phyloP scores from a whole-genome alignment of 1,140 invertebrate genomes.

The Drosophila punjabiensis region DNA sequence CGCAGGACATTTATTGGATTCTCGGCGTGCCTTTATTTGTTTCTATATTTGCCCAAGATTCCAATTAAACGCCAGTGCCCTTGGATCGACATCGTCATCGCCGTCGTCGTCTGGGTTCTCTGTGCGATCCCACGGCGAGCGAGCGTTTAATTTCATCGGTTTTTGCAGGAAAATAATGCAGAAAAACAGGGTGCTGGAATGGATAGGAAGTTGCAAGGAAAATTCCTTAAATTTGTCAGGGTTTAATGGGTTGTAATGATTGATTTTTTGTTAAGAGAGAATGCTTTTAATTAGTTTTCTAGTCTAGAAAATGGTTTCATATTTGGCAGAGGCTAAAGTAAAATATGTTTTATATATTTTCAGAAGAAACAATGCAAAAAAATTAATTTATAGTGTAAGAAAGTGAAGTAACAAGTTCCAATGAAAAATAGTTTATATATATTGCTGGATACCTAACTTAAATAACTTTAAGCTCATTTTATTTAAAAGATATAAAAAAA shows the following conservation, averaged over 20 bases:
- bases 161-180: background rate
- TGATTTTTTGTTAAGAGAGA: background rate
- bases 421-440: too few relatives aligned
- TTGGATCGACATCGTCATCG: constrained; percentile 3
- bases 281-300: background rate
- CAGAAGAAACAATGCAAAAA: too few relatives aligned
- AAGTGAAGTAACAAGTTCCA: too few relatives aligned
- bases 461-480: too few relatives aligned
- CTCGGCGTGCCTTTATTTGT: constrained; percentile 77
- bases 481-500: too few relatives aligned
- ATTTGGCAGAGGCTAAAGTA: background rate
- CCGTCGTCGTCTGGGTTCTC: constrained; percentile 5
- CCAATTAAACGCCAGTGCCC: constrained; percentile 80
- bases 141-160: constrained; percentile 15
- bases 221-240: constrained; percentile 7
- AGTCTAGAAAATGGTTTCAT: background rate
- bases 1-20: constrained; percentile 84
- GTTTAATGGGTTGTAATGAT: constrained; percentile 8
- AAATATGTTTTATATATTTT: background rate
- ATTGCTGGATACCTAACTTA: too few relatives aligned
- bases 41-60: constrained; percentile 80
- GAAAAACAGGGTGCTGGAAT: constrained; percentile 23
- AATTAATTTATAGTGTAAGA: too few relatives aligned
- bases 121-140: constrained; percentile 40
- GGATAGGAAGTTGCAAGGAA: background rate